Conservation (phyloP, 2,888 invertebrate genomes). For the Achlya flavicornis region DNA sequence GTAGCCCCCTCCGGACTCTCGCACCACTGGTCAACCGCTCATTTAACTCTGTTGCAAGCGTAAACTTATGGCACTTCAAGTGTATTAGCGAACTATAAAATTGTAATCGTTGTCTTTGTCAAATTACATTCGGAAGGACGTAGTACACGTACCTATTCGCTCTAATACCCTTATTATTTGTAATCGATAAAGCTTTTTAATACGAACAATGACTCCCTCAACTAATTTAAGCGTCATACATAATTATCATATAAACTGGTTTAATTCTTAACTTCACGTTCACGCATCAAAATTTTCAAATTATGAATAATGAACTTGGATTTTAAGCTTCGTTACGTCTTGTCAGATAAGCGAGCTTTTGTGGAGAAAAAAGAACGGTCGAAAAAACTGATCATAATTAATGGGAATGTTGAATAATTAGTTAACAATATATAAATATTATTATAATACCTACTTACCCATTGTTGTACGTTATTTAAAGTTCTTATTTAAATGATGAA, state of each 20-base stretch:
- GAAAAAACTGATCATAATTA: conserved; percentile 49
- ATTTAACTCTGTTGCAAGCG: conserved; percentile 28
- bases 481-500: neutral
- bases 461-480: neutral
- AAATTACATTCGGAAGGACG: too few relatives aligned
- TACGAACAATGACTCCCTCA: conserved; percentile 62
- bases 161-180: conserved; percentile 11
- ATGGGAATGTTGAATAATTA: conserved; percentile 12
- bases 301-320: conserved; percentile 76
- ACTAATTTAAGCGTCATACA: conserved; percentile 54
- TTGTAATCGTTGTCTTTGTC: neutral
- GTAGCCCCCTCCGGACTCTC: conserved; percentile 48
- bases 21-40: conserved; percentile 27
- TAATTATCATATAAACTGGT: conserved; percentile 72
- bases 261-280: conserved; percentile 60
- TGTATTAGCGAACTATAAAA: neutral
- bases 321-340: conserved; percentile 76
- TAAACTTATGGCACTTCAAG: conserved; percentile 8
- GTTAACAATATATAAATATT: conserved; percentile 12
- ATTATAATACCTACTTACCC: neutral
- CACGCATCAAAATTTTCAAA: conserved; percentile 64
- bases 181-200: conserved; percentile 31
- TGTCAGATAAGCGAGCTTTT: conserved; percentile 61
- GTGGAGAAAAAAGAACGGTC: conserved; percentile 45
- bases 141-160: neutral